phyloP scores from a whole-genome alignment of 2,113 vertebrate species.

The Coracopsis vasa region DNA sequence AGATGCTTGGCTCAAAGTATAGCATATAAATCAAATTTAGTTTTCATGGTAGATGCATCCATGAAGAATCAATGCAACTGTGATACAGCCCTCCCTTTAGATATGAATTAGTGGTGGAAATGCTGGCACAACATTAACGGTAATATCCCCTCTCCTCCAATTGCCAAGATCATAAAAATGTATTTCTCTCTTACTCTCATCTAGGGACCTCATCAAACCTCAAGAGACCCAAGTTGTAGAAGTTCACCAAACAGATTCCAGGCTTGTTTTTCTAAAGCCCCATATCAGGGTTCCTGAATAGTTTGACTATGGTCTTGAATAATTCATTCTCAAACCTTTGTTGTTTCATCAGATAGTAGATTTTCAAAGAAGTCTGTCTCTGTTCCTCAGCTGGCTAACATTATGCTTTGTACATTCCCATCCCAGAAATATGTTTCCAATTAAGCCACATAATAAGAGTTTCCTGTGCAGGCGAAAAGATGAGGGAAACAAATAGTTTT shows the following conservation, averaged over 20 bases:
- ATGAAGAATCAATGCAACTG: background rate
- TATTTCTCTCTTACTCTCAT: background rate
- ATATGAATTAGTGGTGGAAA: background rate
- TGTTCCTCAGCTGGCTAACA: slow-evolving; percentile 61
- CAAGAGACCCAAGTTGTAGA: slow-evolving; percentile 2
- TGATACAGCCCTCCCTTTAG: background rate
- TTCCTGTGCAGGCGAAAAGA: slow-evolving; percentile 47
- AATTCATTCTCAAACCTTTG: slow-evolving; percentile 66
- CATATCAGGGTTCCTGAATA: slow-evolving; percentile 37
- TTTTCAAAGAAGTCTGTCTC: slow-evolving; percentile 50
- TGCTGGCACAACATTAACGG: background rate
- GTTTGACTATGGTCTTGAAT: slow-evolving; percentile 53
- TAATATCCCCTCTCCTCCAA: background rate
- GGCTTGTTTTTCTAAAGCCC: slow-evolving; percentile 15
- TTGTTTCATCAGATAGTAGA: slow-evolving; percentile 57
- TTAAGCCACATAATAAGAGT: slow-evolving; percentile 48
- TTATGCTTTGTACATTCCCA: slow-evolving; percentile 36
- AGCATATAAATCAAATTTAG: background rate
- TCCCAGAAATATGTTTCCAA: slow-evolving; percentile 59
- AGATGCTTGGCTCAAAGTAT: background rate
- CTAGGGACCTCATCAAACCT: background rate
- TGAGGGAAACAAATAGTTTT: slow-evolving; percentile 33
- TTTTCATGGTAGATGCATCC: background rate
- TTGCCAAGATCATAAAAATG: background rate
- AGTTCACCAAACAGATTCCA: slow-evolving; percentile 41